Conservation (phyloP, 2,797 vertebrate genomes). For the Prunella strophiata region DNA sequence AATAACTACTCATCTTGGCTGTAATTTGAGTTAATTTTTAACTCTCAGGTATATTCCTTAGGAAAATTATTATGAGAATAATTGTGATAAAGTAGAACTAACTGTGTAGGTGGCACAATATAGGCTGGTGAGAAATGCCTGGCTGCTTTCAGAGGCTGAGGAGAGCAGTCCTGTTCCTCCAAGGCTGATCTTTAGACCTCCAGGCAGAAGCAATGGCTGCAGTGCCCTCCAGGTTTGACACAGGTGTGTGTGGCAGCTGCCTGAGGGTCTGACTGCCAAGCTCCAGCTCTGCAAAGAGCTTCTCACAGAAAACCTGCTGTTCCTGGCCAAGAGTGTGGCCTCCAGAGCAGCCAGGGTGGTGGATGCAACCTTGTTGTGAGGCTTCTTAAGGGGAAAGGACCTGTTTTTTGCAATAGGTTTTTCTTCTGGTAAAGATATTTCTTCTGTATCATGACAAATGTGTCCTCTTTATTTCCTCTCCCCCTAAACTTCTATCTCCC, state of each 20-base stretch:
- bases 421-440: not conserved
- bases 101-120: not conserved
- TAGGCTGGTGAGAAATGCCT: not conserved
- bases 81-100: not conserved
- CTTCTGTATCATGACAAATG: not conserved
- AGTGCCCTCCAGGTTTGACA: not conserved
- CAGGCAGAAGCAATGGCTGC: not conserved
- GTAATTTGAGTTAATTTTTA: not conserved
- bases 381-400: not conserved
- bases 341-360: not conserved
- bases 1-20: not conserved
- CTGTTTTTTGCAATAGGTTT: not conserved
- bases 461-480: not conserved
- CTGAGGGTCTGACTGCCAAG: not conserved
- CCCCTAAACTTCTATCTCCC: not conserved
- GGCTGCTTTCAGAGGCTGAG: not conserved
- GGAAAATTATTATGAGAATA: not conserved
- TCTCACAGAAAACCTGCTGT: not conserved
- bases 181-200: not conserved
- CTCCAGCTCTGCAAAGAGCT: not conserved
- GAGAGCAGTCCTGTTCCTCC: not conserved
- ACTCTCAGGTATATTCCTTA: not conserved
- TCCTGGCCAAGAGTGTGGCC: not conserved
- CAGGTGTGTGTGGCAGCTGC: not conserved
- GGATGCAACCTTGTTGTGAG: not conserved